phyloP scores from a whole-genome alignment of 2,888 invertebrate species.

The Steinernema hermaphroditum region DNA sequence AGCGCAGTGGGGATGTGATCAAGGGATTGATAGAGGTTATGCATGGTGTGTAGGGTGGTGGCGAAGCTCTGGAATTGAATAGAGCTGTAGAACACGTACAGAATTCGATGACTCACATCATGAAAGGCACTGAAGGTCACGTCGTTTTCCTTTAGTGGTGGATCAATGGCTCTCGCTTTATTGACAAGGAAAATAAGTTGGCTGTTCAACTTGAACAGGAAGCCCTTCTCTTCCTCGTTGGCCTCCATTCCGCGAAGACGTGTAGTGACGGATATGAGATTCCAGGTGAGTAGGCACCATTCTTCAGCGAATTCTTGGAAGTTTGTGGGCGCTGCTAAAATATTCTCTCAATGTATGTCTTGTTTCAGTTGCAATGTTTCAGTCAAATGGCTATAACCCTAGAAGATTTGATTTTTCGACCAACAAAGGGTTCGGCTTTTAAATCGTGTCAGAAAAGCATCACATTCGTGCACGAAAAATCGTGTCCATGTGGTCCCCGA shows the following conservation, averaged over 20 bases:
- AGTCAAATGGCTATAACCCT: no score
- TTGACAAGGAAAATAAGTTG: constrained; percentile 21
- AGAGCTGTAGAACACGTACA: no score
- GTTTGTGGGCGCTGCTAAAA: neutral
- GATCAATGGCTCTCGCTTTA: constrained; percentile 27
- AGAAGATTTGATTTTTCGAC: no score
- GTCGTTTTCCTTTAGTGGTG: constrained; percentile 10
- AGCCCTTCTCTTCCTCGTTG: constrained; percentile 17
- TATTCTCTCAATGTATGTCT: no score
- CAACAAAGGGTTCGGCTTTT: no score
- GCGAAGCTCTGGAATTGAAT: constrained; percentile 20
- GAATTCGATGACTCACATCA: neutral
- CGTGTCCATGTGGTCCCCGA: no score
- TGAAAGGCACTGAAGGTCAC: neutral
- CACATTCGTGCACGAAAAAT: no score
- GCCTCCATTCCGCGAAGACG: constrained; percentile 31
- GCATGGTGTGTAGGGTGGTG: constrained; percentile 21
- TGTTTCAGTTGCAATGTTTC: no score
- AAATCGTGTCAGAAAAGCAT: no score
- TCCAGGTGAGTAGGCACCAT: constrained; percentile 47
- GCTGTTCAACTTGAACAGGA: constrained; percentile 12
- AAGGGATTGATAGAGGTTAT: constrained; percentile 17
- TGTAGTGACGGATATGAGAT: constrained; percentile 42
- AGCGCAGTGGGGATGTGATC: constrained; percentile 12
- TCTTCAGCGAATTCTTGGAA: constrained; percentile 44